phyloP scores from a whole-genome alignment of 1,140 invertebrate species.

The Sycophaga agraensis region DNA sequence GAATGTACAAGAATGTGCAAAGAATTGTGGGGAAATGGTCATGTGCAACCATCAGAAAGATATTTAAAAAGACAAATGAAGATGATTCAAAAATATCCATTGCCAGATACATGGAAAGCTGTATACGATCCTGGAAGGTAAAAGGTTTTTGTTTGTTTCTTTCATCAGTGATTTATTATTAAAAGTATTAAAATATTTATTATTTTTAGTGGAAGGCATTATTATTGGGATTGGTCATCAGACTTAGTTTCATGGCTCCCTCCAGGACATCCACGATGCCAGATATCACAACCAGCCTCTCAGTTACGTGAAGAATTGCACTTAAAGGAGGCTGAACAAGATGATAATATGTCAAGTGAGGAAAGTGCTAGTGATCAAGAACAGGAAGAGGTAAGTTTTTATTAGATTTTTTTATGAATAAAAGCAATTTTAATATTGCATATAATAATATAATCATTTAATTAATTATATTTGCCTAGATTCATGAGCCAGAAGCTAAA shows the following conservation, averaged over 20 bases:
- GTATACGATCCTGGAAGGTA: constrained; percentile 87
- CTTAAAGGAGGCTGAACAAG: constrained; percentile 55
- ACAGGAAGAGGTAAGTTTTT: constrained; percentile 45
- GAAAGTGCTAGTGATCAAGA: constrained; percentile 54
- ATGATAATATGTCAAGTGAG: constrained; percentile 54
- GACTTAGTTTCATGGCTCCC: constrained; percentile 95
- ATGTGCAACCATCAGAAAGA: constrained; percentile 68
- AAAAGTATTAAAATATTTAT: neutral
- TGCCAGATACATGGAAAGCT: constrained; percentile 91
- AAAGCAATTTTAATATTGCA: neutral
- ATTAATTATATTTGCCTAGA: constrained; percentile 31
- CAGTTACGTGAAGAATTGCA: constrained; percentile 73
- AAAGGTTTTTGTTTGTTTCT: constrained; percentile 32
- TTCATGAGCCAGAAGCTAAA: constrained; percentile 52
- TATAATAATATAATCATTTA: constrained; percentile 6
- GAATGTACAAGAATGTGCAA: constrained; percentile 88
- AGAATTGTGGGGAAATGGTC: constrained; percentile 82
- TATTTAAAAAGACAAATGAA: constrained; percentile 75
- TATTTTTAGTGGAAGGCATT: constrained; percentile 73
- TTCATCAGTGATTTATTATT: neutral
- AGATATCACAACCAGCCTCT: constrained; percentile 78
- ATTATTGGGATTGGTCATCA: constrained; percentile 92
- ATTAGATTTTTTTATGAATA: neutral
- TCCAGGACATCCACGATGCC: constrained; percentile 85
- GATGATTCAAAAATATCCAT: constrained; percentile 85